These are phyloP conservation scores for Eospalax fontanierii DNA, from an alignment of 2,797 vertebrate genomes.

Conservation along the genomic window DNA sequence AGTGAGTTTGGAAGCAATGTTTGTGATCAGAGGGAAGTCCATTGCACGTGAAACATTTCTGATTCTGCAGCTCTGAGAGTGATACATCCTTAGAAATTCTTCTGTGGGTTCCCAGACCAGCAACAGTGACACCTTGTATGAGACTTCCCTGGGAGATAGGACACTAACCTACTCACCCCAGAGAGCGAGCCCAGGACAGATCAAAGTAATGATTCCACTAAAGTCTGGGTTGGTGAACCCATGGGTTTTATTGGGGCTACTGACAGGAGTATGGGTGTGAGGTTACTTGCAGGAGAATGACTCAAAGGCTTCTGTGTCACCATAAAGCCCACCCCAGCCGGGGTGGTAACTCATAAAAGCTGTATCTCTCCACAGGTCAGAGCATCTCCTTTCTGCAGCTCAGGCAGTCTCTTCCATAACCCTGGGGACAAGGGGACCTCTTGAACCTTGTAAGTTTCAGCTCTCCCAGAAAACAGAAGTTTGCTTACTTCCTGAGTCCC, in stretches of 20 bases:
- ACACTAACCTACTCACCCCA: background rate
- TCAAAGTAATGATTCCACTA: too few species aligned
- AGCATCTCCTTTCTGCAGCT: background rate
- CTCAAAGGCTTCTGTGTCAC: too few species aligned
- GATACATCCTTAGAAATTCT: background rate
- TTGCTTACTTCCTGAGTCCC: background rate
- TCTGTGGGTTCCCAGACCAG: background rate
- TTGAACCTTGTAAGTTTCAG: background rate
- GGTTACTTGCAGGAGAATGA: background rate
- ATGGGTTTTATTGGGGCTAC: background rate
- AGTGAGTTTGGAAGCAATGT: background rate
- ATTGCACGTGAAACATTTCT: background rate
- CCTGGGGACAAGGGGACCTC: too few species aligned
- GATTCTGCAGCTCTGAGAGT: background rate
- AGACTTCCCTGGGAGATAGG: background rate
- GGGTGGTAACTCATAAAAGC: too few species aligned
- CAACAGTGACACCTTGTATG: accelerated
- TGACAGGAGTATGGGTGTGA: background rate
- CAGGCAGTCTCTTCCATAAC: background rate
- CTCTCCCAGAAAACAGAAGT: background rate
- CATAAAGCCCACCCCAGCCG: background rate
- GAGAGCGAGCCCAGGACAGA: background rate
- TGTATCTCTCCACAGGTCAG: background rate
- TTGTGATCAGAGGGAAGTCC: background rate
- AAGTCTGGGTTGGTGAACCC: background rate